phyloP scores from a whole-genome alignment of 2,797 vertebrate species.

The Danio albolineatus region DNA sequence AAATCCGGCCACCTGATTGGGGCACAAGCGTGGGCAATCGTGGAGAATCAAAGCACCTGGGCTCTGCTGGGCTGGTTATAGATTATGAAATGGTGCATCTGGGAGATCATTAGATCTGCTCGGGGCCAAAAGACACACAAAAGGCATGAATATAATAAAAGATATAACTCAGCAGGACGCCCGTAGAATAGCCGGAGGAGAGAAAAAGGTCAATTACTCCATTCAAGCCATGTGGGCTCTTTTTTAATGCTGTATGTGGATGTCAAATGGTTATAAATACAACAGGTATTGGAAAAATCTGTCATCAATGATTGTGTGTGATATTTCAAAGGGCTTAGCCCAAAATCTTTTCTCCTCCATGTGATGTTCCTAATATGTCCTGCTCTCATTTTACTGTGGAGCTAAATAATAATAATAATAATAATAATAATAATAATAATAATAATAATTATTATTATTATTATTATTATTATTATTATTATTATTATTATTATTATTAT shows the following conservation, averaged over 20 bases:
- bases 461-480: too few species aligned
- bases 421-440: too few species aligned
- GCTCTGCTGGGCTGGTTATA: constrained; percentile 49
- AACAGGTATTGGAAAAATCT: constrained; percentile 35
- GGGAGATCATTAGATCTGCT: constrained; percentile 63
- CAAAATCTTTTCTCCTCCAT: background rate
- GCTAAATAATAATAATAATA: background rate
- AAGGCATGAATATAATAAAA: constrained; percentile 53
- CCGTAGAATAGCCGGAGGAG: constrained; percentile 41
- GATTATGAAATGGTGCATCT: constrained; percentile 61
- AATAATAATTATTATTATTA: too few species aligned
- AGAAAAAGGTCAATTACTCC: constrained; percentile 48
- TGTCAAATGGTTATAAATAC: constrained; percentile 32
- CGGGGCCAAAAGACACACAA: constrained; percentile 48
- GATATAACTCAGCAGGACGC: constrained; percentile 50
- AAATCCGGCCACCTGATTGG: constrained; percentile 71
- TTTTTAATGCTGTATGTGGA: background rate
- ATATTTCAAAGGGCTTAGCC: constrained; percentile 1
- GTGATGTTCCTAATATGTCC: background rate
- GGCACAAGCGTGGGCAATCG: constrained; percentile 55
- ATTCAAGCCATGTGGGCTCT: constrained; percentile 14
- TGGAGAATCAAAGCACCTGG: constrained; percentile 74
- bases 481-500: too few species aligned
- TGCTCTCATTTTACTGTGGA: background rate
- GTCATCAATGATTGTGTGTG: constrained; percentile 6